Conservation (phyloP, 2,888 invertebrate species). For the Hermaeophaga mercurialis region DNA sequence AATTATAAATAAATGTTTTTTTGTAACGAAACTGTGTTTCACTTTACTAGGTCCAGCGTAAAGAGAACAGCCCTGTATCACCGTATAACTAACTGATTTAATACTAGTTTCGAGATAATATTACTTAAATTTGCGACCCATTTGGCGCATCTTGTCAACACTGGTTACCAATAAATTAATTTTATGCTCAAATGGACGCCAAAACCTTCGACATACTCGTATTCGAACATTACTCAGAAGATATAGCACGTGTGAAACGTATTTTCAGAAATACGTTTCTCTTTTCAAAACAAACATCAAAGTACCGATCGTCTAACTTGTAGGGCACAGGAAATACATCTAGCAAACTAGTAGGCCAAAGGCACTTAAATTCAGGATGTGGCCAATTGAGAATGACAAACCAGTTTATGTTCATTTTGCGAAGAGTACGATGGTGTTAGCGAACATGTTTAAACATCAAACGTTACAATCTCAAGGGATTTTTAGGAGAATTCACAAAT, state of each 20-base stretch:
- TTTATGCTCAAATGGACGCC: background rate
- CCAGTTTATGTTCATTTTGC: slow-evolving; percentile 28
- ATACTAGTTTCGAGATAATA: no score
- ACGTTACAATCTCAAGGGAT: background rate
- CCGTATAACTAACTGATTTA: no score
- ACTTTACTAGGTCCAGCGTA: no score
- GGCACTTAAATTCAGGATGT: slow-evolving; percentile 36
- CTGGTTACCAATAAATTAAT: slow-evolving; percentile 7
- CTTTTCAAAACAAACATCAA: slow-evolving; percentile 10
- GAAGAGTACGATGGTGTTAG: background rate
- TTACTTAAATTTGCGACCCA: background rate
- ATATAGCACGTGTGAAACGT: slow-evolving; percentile 12
- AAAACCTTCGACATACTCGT: no score
- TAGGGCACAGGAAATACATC: slow-evolving; percentile 38
- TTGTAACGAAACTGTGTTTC: no score
- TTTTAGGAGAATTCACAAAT: background rate
- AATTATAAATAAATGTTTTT: no score
- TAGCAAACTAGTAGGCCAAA: slow-evolving; percentile 27
- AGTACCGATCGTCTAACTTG: slow-evolving; percentile 14
- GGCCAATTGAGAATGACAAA: slow-evolving; percentile 42
- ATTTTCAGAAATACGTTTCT: slow-evolving; percentile 1
- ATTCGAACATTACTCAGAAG: background rate
- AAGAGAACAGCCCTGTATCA: no score
- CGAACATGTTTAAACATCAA: slow-evolving; percentile 1
- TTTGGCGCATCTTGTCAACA: background rate